A percentile compares a stretch with the other conserved stretches of the same genome.
These are phyloP conservation scores for Agonum fuliginosum DNA, from an alignment of 2,888 invertebrate species.

Conservation along the genomic window DNA sequence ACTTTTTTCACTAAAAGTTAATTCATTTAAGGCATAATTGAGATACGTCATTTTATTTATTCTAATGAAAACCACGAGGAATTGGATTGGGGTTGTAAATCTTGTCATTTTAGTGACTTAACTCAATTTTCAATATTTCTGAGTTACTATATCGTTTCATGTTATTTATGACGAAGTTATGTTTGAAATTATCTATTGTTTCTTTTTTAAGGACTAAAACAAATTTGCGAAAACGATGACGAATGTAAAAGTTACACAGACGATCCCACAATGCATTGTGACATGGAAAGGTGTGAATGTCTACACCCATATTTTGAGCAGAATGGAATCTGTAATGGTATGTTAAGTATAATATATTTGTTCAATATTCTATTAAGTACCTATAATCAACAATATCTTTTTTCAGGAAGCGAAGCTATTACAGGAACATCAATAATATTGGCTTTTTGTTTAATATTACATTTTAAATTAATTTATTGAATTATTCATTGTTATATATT, in stretches of 20 bases:
- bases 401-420: background rate
- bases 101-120: too few species aligned
- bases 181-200: slow-evolving; percentile 22
- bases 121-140: too few species aligned
- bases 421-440: background rate
- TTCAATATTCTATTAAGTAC: too few species aligned
- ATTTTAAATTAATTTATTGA: background rate
- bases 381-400: too few species aligned
- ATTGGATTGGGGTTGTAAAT: too few species aligned
- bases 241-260: slow-evolving; percentile 62
- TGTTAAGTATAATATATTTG: background rate
- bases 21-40: too few species aligned
- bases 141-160: too few species aligned
- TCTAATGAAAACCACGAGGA: too few species aligned
- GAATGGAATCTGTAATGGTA: slow-evolving; percentile 65
- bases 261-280: slow-evolving; percentile 63
- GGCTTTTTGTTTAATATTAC: background rate
- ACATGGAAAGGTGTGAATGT: slow-evolving; percentile 65
- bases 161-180: too few species aligned
- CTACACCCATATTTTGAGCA: slow-evolving; percentile 63
- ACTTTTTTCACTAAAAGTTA: too few species aligned
- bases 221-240: slow-evolving; percentile 63
- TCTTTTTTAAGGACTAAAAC: slow-evolving; percentile 66
- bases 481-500: too few species aligned
- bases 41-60: too few species aligned